Conservation (phyloP, 2,113 vertebrate genomes). For the Penelope pileata region DNA sequence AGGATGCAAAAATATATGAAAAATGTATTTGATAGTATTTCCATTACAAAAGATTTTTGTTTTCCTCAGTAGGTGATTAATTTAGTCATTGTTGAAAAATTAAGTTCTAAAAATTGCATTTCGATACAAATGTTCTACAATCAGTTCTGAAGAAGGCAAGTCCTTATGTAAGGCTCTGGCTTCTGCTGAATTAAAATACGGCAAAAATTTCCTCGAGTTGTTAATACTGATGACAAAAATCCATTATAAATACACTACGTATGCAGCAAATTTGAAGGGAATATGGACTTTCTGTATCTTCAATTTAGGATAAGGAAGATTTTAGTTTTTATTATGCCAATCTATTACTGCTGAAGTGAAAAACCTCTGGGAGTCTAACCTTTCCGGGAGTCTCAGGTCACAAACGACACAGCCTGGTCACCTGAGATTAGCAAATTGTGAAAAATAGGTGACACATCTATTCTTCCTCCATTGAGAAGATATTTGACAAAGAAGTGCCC, state of each 20-base stretch:
- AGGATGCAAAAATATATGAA: not conserved
- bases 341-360: constrained; percentile 14
- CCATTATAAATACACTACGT: constrained; percentile 8
- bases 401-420: not conserved
- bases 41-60: not conserved
- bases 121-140: constrained; percentile 6
- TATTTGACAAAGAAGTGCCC: not conserved
- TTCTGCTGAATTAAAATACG: constrained; percentile 1
- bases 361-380: not conserved
- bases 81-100: constrained; percentile 13
- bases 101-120: constrained; percentile 45
- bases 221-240: constrained; percentile 6
- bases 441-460: not conserved
- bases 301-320: not conserved
- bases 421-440: not conserved
- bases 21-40: not conserved
- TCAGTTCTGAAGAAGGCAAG: not conserved
- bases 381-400: constrained; percentile 26
- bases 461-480: not conserved
- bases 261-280: not conserved
- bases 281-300: not conserved
- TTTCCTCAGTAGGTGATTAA: not conserved
- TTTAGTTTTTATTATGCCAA: not conserved
- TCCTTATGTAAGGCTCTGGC: not conserved
- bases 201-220: constrained; percentile 18